A percentile compares a stretch with the other conserved stretches of the same genome.
These are phyloP conservation scores for Gymnoscelis rufifasciata DNA, from an alignment of 2,888 invertebrate species.

Conservation along the genomic window DNA sequence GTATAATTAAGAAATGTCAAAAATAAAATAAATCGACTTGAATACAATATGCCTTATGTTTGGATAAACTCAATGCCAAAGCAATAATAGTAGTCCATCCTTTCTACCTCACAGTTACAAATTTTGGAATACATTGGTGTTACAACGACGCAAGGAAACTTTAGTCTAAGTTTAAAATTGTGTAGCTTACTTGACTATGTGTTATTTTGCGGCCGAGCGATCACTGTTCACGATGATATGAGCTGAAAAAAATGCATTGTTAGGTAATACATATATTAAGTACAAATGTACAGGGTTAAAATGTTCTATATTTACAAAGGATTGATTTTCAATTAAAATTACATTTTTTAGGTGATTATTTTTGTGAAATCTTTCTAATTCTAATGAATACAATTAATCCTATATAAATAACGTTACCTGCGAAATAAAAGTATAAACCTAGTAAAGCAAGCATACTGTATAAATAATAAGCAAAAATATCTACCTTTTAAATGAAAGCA, in stretches of 20 bases:
- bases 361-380: no score
- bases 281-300: not conserved
- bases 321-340: no score
- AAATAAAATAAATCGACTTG: slow-evolving; percentile 4
- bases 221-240: slow-evolving; percentile 79
- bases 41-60: not conserved
- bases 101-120: slow-evolving; percentile 11
- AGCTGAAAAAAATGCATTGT: slow-evolving; percentile 50
- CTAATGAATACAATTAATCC: no score
- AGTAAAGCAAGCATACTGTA: slow-evolving; percentile 49
- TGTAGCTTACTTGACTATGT: slow-evolving; percentile 68
- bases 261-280: not conserved
- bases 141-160: slow-evolving; percentile 36
- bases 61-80: not conserved
- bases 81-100: slow-evolving; percentile 14
- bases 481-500: slow-evolving; percentile 71
- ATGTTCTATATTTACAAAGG: no score
- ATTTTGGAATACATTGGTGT: slow-evolving; percentile 6
- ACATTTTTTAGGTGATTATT: no score
- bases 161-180: slow-evolving; percentile 57
- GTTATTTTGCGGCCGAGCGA: slow-evolving; percentile 66
- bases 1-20: not conserved
- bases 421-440: slow-evolving; percentile 25
- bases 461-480: slow-evolving; percentile 44
- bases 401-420: no score